Percentiles rank a stretch among this genome's conserved stretches.
Conservation (phyloP, 2,888 invertebrate genomes). For the Rhamnusium bicolor region DNA sequence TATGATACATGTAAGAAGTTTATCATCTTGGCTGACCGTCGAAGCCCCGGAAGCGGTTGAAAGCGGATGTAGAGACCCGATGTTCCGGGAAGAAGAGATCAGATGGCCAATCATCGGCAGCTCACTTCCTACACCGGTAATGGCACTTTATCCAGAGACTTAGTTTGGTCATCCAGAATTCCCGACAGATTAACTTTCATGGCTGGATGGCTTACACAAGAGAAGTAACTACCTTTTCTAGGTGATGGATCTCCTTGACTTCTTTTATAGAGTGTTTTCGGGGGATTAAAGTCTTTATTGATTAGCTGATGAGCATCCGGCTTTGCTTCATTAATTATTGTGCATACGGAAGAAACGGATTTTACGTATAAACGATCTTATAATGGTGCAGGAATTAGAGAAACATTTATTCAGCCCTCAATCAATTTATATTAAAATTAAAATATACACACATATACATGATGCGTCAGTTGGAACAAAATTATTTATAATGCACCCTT, state of each 20-base stretch:
- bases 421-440: too few species aligned
- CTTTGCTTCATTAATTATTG: not conserved
- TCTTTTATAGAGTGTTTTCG: conserved; percentile 1
- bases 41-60: conserved; percentile 9
- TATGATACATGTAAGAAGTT: conserved; percentile 34
- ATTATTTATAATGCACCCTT: too few species aligned
- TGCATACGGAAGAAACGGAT: not conserved
- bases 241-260: not conserved
- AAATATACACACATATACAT: too few species aligned
- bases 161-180: conserved; percentile 35
- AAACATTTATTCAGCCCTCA: too few species aligned
- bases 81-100: conserved; percentile 45
- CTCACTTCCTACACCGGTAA: conserved; percentile 48
- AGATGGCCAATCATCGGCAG: conserved; percentile 50
- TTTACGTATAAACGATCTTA: not conserved
- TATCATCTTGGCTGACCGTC: conserved; percentile 24
- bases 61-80: conserved; percentile 38
- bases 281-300: not conserved
- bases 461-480: too few species aligned
- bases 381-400: not conserved
- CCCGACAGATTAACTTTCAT: conserved; percentile 34
- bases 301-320: conserved; percentile 3
- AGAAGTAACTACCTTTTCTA: conserved; percentile 19
- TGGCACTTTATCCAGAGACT: conserved; percentile 39
- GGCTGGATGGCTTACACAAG: conserved; percentile 5